Evolutionary conservation across 2,113 vertebrate species (phyloP).

Genomic region (Sinocyclocheilus rhinocerous): DNA sequence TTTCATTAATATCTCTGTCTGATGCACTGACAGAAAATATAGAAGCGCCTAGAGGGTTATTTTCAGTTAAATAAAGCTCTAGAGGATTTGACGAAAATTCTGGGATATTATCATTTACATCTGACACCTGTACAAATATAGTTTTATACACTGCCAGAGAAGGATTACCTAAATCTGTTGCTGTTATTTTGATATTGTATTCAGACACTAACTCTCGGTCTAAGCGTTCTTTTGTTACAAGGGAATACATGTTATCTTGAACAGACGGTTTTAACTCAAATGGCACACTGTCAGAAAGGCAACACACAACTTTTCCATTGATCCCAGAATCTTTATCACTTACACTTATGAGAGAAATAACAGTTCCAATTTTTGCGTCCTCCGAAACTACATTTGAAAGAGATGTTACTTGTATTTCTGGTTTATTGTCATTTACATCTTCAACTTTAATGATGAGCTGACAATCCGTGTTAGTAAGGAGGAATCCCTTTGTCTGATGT

Average conservation of each 20-base stretch:
- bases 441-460: slow-evolving; percentile 51
- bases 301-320: slow-evolving; percentile 67
- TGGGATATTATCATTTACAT: slow-evolving; percentile 65
- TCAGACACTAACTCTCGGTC: slow-evolving; percentile 52
- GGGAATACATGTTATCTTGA: slow-evolving; percentile 68
- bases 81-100: slow-evolving; percentile 51
- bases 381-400: slow-evolving; percentile 64
- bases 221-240: slow-evolving; percentile 62
- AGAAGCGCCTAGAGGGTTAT: slow-evolving; percentile 57
- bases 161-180: slow-evolving; percentile 53
- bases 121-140: slow-evolving; percentile 54
- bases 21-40: slow-evolving; percentile 57
- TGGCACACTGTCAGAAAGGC: slow-evolving; percentile 60
- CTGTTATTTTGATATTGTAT: slow-evolving; percentile 58
- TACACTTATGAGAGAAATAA: slow-evolving; percentile 70
- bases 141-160: slow-evolving; percentile 50
- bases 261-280: slow-evolving; percentile 70
- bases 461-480: slow-evolving; percentile 33
- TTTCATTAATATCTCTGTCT: slow-evolving; percentile 58
- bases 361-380: slow-evolving; percentile 66
- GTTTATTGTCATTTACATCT: slow-evolving; percentile 65
- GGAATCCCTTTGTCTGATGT: slow-evolving; percentile 52
- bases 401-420: slow-evolving; percentile 69
- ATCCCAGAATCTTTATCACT: slow-evolving; percentile 71
- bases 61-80: slow-evolving; percentile 57